Evolutionary conservation across 2,888 invertebrate genomes (phyloP).

Genomic region (Platycnemis pennipes): DNA sequence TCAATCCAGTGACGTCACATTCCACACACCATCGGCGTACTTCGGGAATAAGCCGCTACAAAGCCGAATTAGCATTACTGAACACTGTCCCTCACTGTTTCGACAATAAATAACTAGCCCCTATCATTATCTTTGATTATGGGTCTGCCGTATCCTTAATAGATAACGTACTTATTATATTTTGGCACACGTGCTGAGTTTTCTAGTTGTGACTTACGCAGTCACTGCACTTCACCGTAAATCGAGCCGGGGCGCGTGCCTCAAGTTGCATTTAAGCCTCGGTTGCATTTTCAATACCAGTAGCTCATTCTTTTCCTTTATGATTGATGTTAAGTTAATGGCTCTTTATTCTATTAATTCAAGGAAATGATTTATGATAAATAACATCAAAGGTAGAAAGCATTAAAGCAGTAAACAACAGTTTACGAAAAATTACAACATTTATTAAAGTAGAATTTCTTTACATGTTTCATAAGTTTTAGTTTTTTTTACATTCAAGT

Average conservation of each 20-base stretch:
- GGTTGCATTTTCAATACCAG: neutral
- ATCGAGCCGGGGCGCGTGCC: constrained; percentile 57
- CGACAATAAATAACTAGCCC: constrained; percentile 69
- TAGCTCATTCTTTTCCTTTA: neutral
- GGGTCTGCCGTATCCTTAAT: constrained; percentile 65
- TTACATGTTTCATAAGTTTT: constrained; percentile 70
- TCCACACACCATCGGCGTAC: constrained; percentile 73
- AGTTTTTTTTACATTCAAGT: constrained; percentile 68
- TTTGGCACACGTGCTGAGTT: constrained; percentile 55
- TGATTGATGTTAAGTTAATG: neutral
- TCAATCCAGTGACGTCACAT: constrained; percentile 75
- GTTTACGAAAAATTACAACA: constrained; percentile 70
- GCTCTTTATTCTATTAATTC: neutral
- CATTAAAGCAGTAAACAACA: neutral
- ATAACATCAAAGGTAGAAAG: neutral
- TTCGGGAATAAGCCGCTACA: constrained; percentile 73
- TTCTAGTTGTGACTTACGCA: constrained; percentile 45
- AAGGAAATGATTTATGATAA: neutral
- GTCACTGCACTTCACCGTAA: constrained; percentile 26
- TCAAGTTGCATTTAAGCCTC: neutral
- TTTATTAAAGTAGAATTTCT: constrained; percentile 71
- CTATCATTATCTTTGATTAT: constrained; percentile 70
- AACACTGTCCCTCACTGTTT: constrained; percentile 24
- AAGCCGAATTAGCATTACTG: constrained; percentile 69
- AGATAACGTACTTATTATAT: constrained; percentile 45